Percentiles rank a stretch among this genome's conserved stretches.
Evolutionary conservation across 2,797 vertebrate genomes (phyloP).

Genomic region (Gambusia yucatana): DNA sequence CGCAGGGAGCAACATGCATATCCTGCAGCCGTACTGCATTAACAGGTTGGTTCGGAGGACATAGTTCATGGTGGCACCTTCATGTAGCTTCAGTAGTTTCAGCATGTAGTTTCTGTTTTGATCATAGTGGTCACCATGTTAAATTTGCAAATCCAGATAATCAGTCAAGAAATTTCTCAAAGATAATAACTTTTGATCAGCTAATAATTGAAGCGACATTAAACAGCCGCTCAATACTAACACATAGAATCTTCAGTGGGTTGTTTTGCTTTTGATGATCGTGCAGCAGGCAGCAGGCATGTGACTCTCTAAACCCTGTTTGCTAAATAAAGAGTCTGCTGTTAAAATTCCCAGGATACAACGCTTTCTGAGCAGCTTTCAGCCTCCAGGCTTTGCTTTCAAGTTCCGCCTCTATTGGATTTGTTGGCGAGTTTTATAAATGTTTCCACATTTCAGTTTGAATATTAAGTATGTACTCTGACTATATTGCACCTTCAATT

Average conservation of each 20-base stretch:
- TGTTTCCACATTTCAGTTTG: neutral
- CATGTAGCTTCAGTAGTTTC: neutral
- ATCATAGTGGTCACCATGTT: neutral
- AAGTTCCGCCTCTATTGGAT: neutral
- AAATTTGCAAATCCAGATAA: slow-evolving; percentile 11
- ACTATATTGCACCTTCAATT: neutral
- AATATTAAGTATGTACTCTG: neutral
- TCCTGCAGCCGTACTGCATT: slow-evolving; percentile 81
- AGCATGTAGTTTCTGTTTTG: neutral
- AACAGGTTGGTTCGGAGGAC: slow-evolving; percentile 78
- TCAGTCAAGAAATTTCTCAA: neutral
- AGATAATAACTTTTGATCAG: slow-evolving; percentile 3
- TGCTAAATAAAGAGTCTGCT: slow-evolving; percentile 6
- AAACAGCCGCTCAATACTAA: neutral
- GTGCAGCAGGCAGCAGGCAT: neutral
- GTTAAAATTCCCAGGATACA: neutral
- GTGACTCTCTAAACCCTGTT: neutral
- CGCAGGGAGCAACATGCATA: slow-evolving; percentile 74
- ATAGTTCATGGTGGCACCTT: neutral
- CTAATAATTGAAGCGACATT: slow-evolving; percentile 6
- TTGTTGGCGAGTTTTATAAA: neutral
- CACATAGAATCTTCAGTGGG: neutral
- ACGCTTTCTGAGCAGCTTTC: neutral
- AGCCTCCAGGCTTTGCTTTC: neutral
- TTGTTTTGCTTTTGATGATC: neutral